These are phyloP conservation scores for Nesogale talazaci DNA, from an alignment of 2,113 vertebrate genomes.

Conservation along the genomic window DNA sequence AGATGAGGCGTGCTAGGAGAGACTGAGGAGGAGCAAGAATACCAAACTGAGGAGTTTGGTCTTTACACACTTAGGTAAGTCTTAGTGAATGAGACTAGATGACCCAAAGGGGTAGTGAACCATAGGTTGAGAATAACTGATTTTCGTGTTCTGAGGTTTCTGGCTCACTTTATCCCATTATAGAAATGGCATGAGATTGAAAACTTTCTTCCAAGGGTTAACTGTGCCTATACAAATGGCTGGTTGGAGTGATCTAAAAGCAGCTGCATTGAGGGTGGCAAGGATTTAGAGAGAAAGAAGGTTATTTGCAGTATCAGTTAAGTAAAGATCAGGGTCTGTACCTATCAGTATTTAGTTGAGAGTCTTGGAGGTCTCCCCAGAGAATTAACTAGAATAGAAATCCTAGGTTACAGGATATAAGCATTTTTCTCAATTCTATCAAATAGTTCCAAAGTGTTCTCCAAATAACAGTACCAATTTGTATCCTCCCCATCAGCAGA, in stretches of 20 bases:
- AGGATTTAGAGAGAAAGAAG: background rate
- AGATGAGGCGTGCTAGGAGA: background rate
- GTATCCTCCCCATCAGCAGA: conserved; percentile 35
- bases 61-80: background rate
- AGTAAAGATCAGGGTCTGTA: background rate
- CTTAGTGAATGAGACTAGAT: background rate
- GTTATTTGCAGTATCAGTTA: background rate
- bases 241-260: background rate
- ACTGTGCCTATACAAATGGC: background rate
- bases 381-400: conserved; percentile 34
- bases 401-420: background rate
- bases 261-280: background rate
- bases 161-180: background rate
- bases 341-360: conserved; percentile 21
- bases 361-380: background rate
- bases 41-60: background rate
- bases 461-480: conserved; percentile 27
- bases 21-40: background rate
- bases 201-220: conserved; percentile 47
- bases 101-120: no score
- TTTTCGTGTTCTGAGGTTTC: conserved; percentile 3
- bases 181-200: background rate
- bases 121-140: background rate
- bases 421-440: conserved; percentile 26
- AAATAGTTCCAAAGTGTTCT: conserved; percentile 34